Evolutionary conservation across 1,140 invertebrate genomes (phyloP), one percentile per base, ranked within the genome.

Genomic region (Sycophila sp.): DNA sequence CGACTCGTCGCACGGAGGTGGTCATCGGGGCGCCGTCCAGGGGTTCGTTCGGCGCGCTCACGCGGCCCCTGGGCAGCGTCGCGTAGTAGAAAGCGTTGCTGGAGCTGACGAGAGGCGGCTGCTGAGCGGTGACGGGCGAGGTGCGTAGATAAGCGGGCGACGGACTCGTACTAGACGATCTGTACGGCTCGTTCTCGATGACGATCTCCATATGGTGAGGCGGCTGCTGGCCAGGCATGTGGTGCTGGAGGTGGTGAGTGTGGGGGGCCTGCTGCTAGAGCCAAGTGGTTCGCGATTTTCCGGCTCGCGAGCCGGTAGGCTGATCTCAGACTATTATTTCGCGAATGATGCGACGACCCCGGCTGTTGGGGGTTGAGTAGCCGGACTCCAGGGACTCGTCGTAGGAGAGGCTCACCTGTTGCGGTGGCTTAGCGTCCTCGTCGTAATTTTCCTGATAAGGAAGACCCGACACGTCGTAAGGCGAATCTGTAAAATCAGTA

Each of bases 381-480:
- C 95, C 95, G 55, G 94, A 96, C 84, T 97, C 95, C 13, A 96
- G 88, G 72, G 93, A 95, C 85, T 96, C 95, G 85, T 97, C 96
- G 84, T 96, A 96, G 79, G 93, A 94, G 66, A 96, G 88, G 49
- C 93, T 94, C 77, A 94, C 90, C 82, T 95, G 94, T 78, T 93
- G 92, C 58, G 92, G 91, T n/a, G 92, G 91, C 81, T 94, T 93
- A 64, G 87, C 78, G 76, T 90, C 89, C 80, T 91, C 91, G 78
- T 91, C 90, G 82, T 92, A 89, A 76, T 91, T 92, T 76, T 94
- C 93, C 85, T 93, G 90, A 85, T 95, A 96, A 22, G 94, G 93
- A 69, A 97, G 86, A 65, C 95, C 95, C 82, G 93, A 96, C 75
- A 97, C 94, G 85, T 97, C 95, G 88, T 97, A 97, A 73, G 94